Evolutionary conservation across 1,140 invertebrate species (phyloP).

Genomic region (Drosophila simulans): DNA sequence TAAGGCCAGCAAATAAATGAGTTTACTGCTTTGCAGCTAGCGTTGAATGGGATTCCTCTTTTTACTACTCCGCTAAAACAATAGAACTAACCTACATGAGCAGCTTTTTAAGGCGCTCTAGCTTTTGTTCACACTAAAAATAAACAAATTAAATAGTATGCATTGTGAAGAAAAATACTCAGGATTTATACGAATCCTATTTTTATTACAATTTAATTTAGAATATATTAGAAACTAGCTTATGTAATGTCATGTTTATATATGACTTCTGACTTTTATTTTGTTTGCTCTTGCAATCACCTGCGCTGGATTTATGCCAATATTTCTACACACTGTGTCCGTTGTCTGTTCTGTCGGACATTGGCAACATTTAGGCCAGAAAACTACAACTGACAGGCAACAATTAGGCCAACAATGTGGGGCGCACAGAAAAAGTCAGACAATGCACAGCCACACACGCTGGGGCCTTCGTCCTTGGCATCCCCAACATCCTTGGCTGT

Average conservation of each 20-base stretch:
- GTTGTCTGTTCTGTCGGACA: slow-evolving; percentile 2
- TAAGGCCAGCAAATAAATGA: slow-evolving; percentile 58
- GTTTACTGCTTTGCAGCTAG: slow-evolving; percentile 3
- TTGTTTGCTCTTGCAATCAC: not conserved
- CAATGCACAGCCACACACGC: slow-evolving; percentile 11
- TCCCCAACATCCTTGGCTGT: slow-evolving; percentile 39
- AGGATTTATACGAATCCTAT: not conserved
- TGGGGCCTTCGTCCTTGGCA: slow-evolving; percentile 33
- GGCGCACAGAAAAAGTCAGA: slow-evolving; percentile 23
- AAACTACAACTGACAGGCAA: slow-evolving; percentile 44
- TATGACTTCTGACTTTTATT: not conserved
- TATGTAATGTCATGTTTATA: too few relatives aligned
- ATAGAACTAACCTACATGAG: slow-evolving; percentile 8
- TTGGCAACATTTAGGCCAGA: slow-evolving; percentile 34
- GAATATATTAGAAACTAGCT: not conserved
- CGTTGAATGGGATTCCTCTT: slow-evolving; percentile 13
- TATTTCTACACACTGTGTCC: not conserved
- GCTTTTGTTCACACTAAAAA: not conserved
- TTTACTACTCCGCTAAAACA: slow-evolving; percentile 3
- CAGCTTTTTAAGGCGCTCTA: not conserved
- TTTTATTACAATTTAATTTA: not conserved
- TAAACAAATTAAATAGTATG: not conserved
- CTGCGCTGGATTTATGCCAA: slow-evolving; percentile 33
- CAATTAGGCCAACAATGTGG: slow-evolving; percentile 50
- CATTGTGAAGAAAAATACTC: not conserved